phyloP scores from a whole-genome alignment of 2,888 invertebrate genomes.

The Corythucha ciliata region DNA sequence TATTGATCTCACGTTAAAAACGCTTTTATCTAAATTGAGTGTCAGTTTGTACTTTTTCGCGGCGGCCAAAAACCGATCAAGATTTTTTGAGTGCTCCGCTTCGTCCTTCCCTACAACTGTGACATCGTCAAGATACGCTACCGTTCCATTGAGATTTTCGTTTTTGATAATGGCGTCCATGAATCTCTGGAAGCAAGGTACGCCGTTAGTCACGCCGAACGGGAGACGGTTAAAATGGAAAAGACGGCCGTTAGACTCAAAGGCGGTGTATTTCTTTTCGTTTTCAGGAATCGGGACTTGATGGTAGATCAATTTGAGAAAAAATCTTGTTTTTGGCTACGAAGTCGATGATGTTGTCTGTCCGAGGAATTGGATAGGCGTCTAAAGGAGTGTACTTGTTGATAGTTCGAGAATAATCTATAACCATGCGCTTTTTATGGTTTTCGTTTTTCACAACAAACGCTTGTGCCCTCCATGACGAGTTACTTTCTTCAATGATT shows the following conservation, averaged over 20 bases:
- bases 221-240: slow-evolving; percentile 8
- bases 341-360: not conserved
- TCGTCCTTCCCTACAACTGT: slow-evolving; percentile 8
- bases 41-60: slow-evolving; percentile 16
- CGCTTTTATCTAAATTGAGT: slow-evolving; percentile 17
- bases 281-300: slow-evolving; percentile 13
- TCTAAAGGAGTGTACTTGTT: slow-evolving; percentile 11
- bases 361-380: slow-evolving; percentile 12
- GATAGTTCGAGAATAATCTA: slow-evolving; percentile 15
- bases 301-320: slow-evolving; percentile 5
- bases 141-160: slow-evolving; percentile 10
- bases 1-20: slow-evolving; percentile 10
- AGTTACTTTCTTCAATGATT: slow-evolving; percentile 13
- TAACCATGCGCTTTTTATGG: slow-evolving; percentile 12
- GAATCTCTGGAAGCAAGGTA: slow-evolving; percentile 1
- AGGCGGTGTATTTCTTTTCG: slow-evolving; percentile 13
- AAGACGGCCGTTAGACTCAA: slow-evolving; percentile 8
- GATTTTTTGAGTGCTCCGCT: slow-evolving; percentile 12
- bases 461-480: slow-evolving; percentile 15
- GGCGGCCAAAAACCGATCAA: slow-evolving; percentile 2
- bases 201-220: slow-evolving; percentile 13
- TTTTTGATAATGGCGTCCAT: slow-evolving; percentile 4
- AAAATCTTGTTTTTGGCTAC: slow-evolving; percentile 3
- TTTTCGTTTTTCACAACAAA: slow-evolving; percentile 11
- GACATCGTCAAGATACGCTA: slow-evolving; percentile 14